A percentile compares a stretch with the other conserved stretches of the same genome.
Conservation (phyloP, 2,888 invertebrate genomes). For the Apamea monoglypha region DNA sequence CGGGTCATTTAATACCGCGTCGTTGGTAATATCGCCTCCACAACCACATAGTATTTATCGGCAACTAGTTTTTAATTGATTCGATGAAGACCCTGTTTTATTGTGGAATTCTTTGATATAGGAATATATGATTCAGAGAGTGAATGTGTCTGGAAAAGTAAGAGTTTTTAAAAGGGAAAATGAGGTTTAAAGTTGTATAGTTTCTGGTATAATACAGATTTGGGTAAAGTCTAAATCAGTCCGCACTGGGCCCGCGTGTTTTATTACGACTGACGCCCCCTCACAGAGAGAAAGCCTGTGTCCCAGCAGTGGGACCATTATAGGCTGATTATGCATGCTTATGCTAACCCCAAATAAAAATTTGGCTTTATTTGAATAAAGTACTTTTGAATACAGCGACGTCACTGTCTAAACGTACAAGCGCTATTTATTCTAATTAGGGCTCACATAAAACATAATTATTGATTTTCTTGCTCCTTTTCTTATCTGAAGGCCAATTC, state of each 20-base stretch:
- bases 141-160: slow-evolving; percentile 37
- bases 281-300: no score
- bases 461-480: background rate
- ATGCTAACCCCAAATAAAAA: background rate
- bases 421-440: background rate
- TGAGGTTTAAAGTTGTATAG: background rate
- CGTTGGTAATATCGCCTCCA: slow-evolving; percentile 33
- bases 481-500: no score
- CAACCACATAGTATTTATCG: slow-evolving; percentile 38
- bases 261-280: background rate
- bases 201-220: background rate
- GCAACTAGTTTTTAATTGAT: slow-evolving; percentile 66
- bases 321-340: background rate
- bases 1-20: slow-evolving; percentile 44
- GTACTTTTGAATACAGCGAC: background rate
- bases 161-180: slow-evolving; percentile 40
- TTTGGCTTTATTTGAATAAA: background rate
- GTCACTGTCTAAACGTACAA: background rate
- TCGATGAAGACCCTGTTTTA: slow-evolving; percentile 38
- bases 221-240: background rate
- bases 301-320: no score
- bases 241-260: background rate
- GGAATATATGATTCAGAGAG: slow-evolving; percentile 33
- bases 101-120: slow-evolving; percentile 35
- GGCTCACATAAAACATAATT: background rate